phyloP scores from a whole-genome alignment of 2,888 invertebrate genomes.

The Yponomeuta sedellus region DNA sequence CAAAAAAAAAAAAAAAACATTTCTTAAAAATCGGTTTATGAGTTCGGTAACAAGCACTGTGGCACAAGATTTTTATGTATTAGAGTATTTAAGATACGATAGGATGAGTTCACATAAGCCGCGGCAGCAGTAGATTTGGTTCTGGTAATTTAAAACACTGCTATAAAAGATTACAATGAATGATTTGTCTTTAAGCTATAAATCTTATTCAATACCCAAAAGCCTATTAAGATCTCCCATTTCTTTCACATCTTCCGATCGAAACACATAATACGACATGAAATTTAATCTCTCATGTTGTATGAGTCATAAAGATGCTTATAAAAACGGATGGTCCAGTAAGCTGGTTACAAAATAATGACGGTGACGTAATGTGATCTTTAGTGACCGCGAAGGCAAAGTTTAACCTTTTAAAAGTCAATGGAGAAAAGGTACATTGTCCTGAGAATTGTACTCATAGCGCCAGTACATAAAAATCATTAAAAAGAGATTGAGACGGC shows the following conservation, averaged over 20 bases:
- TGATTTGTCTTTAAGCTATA: background rate
- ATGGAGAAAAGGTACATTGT: background rate
- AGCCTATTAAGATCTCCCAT: background rate
- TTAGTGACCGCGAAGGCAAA: background rate
- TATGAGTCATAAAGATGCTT: conserved; percentile 11
- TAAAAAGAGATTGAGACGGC: background rate
- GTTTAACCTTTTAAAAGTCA: background rate
- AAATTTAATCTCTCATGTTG: background rate
- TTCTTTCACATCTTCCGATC: background rate
- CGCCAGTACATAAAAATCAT: too few species aligned
- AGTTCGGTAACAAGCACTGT: too few species aligned
- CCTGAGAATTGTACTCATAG: too few species aligned
- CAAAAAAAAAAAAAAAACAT: too few species aligned
- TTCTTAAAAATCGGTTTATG: too few species aligned
- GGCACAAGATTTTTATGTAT: too few species aligned
- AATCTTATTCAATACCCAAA: background rate
- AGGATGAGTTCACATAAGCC: background rate
- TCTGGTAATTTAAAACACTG: background rate
- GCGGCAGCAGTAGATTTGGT: background rate
- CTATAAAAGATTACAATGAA: background rate
- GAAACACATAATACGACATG: background rate
- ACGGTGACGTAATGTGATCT: conserved; percentile 9
- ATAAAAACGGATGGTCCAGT: conserved; percentile 14
- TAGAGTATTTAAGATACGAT: background rate
- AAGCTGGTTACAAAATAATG: conserved; percentile 13